Conservation (phyloP, 2,797 vertebrate species). For the Telmatherina bonti region DNA sequence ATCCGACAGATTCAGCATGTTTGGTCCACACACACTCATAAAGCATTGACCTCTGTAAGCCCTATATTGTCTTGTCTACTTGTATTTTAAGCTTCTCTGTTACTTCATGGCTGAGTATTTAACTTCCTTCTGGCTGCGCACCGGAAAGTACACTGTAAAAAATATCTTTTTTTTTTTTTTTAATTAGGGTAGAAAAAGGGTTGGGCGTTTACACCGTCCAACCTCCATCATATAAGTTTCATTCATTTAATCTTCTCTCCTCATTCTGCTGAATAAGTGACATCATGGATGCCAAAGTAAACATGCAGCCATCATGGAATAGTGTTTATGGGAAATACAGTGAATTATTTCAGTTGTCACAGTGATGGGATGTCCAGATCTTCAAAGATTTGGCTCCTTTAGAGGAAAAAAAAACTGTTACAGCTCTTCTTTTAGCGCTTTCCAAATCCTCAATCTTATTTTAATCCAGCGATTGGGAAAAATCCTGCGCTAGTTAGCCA, state of each 20-base stretch:
- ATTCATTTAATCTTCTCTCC: too few relatives aligned
- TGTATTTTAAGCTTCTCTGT: background rate
- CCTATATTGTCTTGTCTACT: background rate
- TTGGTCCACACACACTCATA: background rate
- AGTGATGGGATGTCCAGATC: background rate
- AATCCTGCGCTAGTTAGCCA: background rate
- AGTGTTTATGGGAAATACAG: background rate
- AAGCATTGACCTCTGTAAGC: background rate
- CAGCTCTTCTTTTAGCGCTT: too few relatives aligned
- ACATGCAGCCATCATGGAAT: too few relatives aligned
- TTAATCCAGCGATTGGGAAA: background rate
- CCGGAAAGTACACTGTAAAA: background rate
- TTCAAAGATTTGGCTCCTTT: background rate
- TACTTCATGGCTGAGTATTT: background rate
- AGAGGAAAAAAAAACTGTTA: too few relatives aligned
- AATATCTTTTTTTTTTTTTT: background rate
- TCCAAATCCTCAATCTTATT: too few relatives aligned
- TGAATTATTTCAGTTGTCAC: background rate
- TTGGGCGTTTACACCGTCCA: too few relatives aligned
- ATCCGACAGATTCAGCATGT: constrained; percentile 23
- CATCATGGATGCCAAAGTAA: too few relatives aligned
- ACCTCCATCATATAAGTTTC: too few relatives aligned
- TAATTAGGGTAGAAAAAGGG: too few relatives aligned
- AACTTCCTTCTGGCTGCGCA: background rate
- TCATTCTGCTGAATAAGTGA: too few relatives aligned